Base-by-base conservation (phyloP, 2,888 invertebrate genomes). In the Caradrina kadenii region DNA sequence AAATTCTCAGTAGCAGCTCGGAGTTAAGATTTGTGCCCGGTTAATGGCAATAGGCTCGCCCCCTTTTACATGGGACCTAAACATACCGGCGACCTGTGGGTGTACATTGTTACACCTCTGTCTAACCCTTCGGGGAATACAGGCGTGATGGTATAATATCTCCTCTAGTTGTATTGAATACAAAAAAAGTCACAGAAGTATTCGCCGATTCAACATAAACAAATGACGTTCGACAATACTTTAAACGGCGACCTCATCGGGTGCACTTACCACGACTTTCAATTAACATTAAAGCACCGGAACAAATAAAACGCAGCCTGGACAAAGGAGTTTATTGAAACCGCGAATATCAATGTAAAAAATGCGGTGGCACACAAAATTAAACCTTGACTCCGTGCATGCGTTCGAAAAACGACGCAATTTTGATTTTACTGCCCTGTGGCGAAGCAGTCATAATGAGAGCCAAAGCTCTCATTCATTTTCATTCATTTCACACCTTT, bases 241-340 rank as follows among this genome's bases (percentile, higher is more conserved):
- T 85, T 82, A 81, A 88, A 83, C 81, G 86, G 76, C 83, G 80
- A 85, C 88, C 88, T 86, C 86, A 84, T 87, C 85, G 84, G 79
- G 79, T 85, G 86, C 85, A 88, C 76, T 90, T 88, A 89, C 90
- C 90, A 77, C 88, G 88, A 85, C 84, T 90, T 91, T 87, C 90
- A 91, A 91, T 92, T 91, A 92, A 88, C 91, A 88, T 88, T 88
- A 88, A 89, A 84, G 85, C 82, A 87, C 89, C 89, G 90, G 90
- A 92, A 92, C 91, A 92, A 92, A 91, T 90, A 91, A 91, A 90
- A 88, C 82, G 79, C 84, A 85, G 78, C 63, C 86, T 69, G 86
- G 87, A 92, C 90, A 92, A 92, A 90, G 87, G 86, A 88, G 81
- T 88, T 89, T 87, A 87, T 89, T 86, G 87, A 85, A 88, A 90